Base-by-base conservation (phyloP, 2,888 invertebrate genomes). In the Trachelus tabidus region DNA sequence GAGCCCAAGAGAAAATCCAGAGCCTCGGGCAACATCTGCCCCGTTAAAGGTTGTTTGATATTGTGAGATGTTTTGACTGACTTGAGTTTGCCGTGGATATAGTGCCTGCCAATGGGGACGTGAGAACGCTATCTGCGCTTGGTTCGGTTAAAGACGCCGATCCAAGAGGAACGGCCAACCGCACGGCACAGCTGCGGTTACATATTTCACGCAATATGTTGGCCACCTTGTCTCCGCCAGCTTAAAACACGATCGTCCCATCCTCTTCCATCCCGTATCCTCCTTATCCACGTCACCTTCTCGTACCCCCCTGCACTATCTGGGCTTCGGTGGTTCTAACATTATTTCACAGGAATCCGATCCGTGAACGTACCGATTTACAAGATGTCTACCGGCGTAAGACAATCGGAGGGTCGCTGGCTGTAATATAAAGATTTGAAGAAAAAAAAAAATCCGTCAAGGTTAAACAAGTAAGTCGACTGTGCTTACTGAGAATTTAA, bases 111-210 rank as follows among this genome's bases (percentile, higher is more conserved):
- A 71, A 33, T 34, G 71, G 68, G 74, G 79, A 80, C 82, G 83
- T 83, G 82, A 83, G 83, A 84, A 83, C 77, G 71, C 76, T 74
- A 77, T 40, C 71, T 75, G 33, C 68, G 11, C 77, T 68, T 40
- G 73, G 79, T 35, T 76, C 79, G 79, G 71, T 33, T 33, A 71
- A 71, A 71, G 71, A 71, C 33, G 71, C 31, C 71, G 71, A 34
- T 23, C 56, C 71, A 34, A 71, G 69, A 69, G 71, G 31, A 34
- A 31, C 71, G 71, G 30, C 82, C 76, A 82, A 87, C 87, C 88
- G 87, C 88, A 90, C 87, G 89, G 89, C 89, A 89, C 89, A 89
- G 89, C 89, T 90, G 90, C 88, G 90, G 90, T 90, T 90, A 88
- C 87, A 89, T 87, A 85, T 90, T 90, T 89, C 90, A 89, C 88